Conservation (phyloP, 2,888 invertebrate species). For the Stramonita haemastoma region DNA sequence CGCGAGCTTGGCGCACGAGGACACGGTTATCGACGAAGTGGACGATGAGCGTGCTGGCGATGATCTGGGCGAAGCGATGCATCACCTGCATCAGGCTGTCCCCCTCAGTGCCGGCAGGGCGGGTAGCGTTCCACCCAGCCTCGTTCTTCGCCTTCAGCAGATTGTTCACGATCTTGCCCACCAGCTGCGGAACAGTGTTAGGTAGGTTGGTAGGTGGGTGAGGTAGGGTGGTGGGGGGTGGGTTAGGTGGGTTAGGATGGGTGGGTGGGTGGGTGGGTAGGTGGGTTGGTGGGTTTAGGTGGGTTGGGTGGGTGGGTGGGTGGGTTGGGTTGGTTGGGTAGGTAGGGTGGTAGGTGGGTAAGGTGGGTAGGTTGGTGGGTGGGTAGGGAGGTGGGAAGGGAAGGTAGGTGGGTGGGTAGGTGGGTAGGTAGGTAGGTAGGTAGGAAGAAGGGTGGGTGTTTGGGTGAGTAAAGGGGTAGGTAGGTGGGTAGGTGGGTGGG, state of each 20-base stretch:
- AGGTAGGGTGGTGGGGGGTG: no score
- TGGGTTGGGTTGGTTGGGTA: no score
- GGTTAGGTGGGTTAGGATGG: not conserved
- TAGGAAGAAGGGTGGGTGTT: no score
- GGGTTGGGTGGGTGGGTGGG: not conserved
- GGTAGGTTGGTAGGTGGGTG: not conserved
- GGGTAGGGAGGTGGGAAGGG: no score
- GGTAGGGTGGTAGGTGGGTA: no score
- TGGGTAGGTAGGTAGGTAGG: no score
- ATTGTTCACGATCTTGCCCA: slow-evolving; percentile 65
- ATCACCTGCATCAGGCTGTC: slow-evolving; percentile 71
- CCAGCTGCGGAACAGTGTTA: slow-evolving; percentile 52
- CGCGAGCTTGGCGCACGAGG: slow-evolving; percentile 52
- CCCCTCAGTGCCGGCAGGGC: slow-evolving; percentile 73
- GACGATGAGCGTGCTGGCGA: slow-evolving; percentile 64
- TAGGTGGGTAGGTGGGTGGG: no score
- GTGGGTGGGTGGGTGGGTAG: no score
- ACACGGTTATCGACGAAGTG: slow-evolving; percentile 63
- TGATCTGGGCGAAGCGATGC: slow-evolving; percentile 66
- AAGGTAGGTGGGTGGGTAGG: no score
- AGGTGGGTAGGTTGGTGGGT: no score
- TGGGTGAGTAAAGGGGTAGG: no score
- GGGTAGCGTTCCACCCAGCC: slow-evolving; percentile 73
- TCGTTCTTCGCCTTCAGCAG: slow-evolving; percentile 67
- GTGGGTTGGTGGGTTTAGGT: not conserved